phyloP scores from a whole-genome alignment of 2,113 vertebrate genomes.

The Elaphurus davidianus region DNA sequence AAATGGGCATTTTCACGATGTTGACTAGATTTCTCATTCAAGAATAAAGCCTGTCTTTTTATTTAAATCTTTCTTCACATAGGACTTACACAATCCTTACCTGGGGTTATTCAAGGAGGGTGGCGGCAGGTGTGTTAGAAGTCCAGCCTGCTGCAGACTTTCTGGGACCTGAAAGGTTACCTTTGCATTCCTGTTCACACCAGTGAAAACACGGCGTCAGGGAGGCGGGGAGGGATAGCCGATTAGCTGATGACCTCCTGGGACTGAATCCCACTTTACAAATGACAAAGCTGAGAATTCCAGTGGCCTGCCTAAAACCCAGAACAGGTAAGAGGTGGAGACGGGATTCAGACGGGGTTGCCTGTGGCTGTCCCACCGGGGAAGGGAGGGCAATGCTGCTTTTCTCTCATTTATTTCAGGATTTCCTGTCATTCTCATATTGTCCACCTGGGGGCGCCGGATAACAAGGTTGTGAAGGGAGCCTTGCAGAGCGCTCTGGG shows the following conservation, averaged over 20 bases:
- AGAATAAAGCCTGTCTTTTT: neutral
- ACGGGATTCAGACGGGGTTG: neutral
- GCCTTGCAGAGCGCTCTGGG: neutral
- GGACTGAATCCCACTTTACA: neutral
- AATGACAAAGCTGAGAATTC: neutral
- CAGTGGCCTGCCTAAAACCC: neutral
- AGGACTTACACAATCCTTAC: neutral
- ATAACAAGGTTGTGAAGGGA: rapidly evolving
- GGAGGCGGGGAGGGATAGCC: neutral
- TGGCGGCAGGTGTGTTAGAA: too few relatives aligned
- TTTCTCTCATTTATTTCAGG: neutral
- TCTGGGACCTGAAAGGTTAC: neutral
- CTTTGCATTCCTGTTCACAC: neutral
- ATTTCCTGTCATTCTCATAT: neutral
- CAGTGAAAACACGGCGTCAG: neutral
- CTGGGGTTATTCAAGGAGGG: neutral
- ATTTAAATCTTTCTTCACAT: neutral
- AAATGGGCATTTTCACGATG: neutral
- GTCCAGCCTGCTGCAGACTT: neutral
- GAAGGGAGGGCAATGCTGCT: rapidly evolving
- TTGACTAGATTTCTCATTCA: neutral
- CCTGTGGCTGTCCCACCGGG: rapidly evolving
- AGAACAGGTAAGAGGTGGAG: neutral
- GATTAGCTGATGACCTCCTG: neutral
- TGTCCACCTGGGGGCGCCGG: neutral